Base-by-base conservation (phyloP, 2,888 invertebrate genomes). In the Drosophila merina region DNA sequence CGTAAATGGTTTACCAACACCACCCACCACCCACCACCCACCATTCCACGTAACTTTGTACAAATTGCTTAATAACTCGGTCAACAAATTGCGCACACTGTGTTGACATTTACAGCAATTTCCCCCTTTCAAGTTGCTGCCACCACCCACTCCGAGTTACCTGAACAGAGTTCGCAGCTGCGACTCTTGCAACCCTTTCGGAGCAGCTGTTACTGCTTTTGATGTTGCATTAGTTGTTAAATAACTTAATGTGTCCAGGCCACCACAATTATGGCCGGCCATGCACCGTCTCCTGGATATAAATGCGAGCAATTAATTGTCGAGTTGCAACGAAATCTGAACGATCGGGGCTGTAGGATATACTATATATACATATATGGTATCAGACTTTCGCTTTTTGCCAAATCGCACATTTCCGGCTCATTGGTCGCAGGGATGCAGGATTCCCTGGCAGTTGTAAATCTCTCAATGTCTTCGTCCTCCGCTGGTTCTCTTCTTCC, bases 261-360 rank as follows among this genome's bases (percentile, higher is more conserved):
- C 54, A 30, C 55, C 54, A 30, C n/a, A 26, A 51, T 66, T 77
- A 54, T 50, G 56, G 59, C 45, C 47, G 25, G 40, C 5, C 52
- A 1, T 20, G 14, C 8, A 12, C 49, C 45, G 20, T 0, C 20
- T 20, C 20, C 20, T 25, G 20, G 38, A 56, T 64, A 70, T 57
- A 64, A 82, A 75, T 68, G 68, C 48, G 28, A 31, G 71, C 71
- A 83, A 76, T 79, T 79, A 66, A 83, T 82, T 76, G 66, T 49
- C 30, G 55, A 28, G 44, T 52, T 42, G 36, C 44, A 68, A 7
- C 30, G 12, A 44, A 45, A 30, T 30, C 20, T 8, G 33, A 36
- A 12, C 31, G 14, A 38, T 47, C 48, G 51, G 14, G 36, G 28
- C 12, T 45, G 47, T 14, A 30, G 2, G 8, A n/a, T 5, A 20